Percentiles rank a stretch among this genome's conserved stretches.
phyloP scores from a whole-genome alignment of 2,113 vertebrate genomes.

The Phasianus colchicus region DNA sequence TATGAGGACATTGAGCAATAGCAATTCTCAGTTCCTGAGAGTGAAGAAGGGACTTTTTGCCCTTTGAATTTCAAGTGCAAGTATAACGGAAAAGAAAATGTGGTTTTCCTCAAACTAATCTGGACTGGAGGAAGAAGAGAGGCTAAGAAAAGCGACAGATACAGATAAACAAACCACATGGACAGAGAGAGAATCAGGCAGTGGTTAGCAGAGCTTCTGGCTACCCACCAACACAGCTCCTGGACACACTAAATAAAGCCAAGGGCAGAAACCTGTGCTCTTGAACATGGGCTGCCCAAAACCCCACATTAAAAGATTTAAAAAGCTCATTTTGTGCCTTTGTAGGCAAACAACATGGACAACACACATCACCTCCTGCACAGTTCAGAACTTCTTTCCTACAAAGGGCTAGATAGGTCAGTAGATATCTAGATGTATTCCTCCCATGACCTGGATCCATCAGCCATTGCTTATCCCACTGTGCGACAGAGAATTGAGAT shows the following conservation, averaged over 20 bases:
- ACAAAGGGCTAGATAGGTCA: not conserved
- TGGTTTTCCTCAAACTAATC: not conserved
- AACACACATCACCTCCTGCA: not conserved
- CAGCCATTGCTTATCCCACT: not conserved
- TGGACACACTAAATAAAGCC: not conserved
- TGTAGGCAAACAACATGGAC: not conserved
- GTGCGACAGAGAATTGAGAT: not conserved
- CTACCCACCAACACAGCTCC: not conserved
- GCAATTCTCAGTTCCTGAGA: not conserved
- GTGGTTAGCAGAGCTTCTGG: not conserved
- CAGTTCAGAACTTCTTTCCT: not conserved
- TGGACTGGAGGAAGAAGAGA: not conserved
- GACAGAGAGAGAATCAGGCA: not conserved
- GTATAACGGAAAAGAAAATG: not conserved
- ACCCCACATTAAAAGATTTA: not conserved
- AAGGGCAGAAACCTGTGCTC: not conserved
- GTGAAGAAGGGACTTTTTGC: not conserved
- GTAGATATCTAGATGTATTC: not conserved
- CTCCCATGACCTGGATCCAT: not conserved
- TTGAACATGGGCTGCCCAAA: not conserved
- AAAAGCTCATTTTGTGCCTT: not conserved
- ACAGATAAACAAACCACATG: not conserved
- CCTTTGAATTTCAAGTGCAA: not conserved
- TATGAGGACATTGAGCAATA: not conserved
- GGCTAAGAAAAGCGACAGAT: not conserved